phyloP scores from a whole-genome alignment of 2,888 invertebrate species.

The Catocala nupta region DNA sequence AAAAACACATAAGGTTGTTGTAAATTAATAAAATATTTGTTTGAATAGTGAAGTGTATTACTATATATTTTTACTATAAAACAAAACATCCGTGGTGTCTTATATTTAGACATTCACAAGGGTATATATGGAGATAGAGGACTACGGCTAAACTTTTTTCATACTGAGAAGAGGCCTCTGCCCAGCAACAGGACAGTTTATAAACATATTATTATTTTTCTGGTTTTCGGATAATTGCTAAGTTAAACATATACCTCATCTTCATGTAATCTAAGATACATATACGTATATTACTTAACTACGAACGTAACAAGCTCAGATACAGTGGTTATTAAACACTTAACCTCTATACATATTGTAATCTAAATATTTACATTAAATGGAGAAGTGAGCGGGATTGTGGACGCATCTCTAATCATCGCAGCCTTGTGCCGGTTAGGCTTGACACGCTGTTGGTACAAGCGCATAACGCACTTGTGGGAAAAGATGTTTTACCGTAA shows the following conservation, averaged over 20 bases:
- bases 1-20: no score
- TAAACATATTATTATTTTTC: no score
- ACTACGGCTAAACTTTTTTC: no score
- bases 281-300: conserved; percentile 13
- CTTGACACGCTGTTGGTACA: background rate
- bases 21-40: no score
- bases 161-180: no score
- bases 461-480: background rate
- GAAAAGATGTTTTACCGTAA: background rate
- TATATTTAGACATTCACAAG: no score
- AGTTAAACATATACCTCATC: background rate
- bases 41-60: no score
- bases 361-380: conserved; percentile 40
- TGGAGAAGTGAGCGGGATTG: conserved; percentile 40
- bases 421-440: conserved; percentile 35
- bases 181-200: no score
- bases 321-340: conserved; percentile 29
- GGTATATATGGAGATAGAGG: no score
- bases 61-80: no score
- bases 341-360: conserved; percentile 41
- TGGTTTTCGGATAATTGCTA: no score
- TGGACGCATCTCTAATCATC: conserved; percentile 21
- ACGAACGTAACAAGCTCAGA: conserved; percentile 27
- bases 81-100: no score
- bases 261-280: background rate